Evolutionary conservation across 2,888 invertebrate genomes (phyloP).

Genomic region (Aleiodes testaceus): DNA sequence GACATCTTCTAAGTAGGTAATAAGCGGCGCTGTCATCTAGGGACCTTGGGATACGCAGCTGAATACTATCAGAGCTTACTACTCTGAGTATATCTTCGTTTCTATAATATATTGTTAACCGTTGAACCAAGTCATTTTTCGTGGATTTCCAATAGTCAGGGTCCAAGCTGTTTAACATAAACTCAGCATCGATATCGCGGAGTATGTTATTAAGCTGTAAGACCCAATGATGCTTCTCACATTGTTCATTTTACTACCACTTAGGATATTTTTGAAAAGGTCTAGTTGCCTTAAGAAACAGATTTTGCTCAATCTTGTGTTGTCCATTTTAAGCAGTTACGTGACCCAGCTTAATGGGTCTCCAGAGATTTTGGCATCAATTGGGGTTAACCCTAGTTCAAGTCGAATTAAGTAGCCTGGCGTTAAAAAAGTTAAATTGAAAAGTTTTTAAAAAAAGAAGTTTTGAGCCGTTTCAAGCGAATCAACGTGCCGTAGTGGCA

Average conservation of each 20-base stretch:
- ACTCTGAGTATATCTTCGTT: not conserved
- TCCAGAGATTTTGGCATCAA: not conserved
- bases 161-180: not conserved
- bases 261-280: not conserved
- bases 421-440: not conserved
- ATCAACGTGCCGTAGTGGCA: too few species aligned
- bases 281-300: not conserved
- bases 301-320: not conserved
- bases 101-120: not conserved
- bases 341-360: not conserved
- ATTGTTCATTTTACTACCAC: not conserved
- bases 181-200: not conserved
- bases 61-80: not conserved
- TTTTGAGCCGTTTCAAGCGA: not conserved
- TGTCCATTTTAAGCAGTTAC: not conserved
- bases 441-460: not conserved
- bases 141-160: not conserved
- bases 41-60: constrained; percentile 1
- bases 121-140: not conserved
- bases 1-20: not conserved
- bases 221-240: not conserved
- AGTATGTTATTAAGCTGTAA: not conserved
- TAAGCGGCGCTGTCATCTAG: not conserved
- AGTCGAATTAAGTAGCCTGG: not conserved
- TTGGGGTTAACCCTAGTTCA: not conserved